Evolutionary conservation across 2,113 vertebrate species (phyloP).

Genomic region (Merops nubicus): DNA sequence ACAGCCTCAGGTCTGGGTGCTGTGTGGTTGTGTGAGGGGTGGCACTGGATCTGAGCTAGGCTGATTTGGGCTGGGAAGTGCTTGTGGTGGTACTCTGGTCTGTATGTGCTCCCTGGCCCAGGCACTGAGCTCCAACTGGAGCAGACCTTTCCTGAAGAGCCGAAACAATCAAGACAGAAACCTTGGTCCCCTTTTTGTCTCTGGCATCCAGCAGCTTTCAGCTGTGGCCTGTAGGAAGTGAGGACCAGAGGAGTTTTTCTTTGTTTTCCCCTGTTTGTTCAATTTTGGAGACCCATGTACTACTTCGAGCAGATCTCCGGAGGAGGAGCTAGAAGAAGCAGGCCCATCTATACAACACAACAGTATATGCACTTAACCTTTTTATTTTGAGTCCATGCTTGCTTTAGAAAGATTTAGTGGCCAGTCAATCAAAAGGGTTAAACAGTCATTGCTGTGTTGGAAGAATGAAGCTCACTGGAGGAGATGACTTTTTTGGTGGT

Average conservation of each 20-base stretch:
- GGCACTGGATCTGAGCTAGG: neutral
- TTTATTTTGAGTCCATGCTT: neutral
- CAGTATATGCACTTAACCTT: neutral
- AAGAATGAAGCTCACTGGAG: neutral
- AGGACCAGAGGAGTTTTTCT: neutral
- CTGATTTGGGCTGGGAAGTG: neutral
- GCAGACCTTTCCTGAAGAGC: neutral
- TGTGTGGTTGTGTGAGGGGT: fast-evolving
- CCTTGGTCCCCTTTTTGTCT: neutral
- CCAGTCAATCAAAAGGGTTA: neutral
- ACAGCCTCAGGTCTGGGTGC: neutral
- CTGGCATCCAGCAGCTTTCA: neutral
- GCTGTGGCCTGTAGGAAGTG: neutral
- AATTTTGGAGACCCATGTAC: neutral
- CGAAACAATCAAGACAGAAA: neutral
- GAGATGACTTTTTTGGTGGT: neutral
- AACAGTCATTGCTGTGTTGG: neutral
- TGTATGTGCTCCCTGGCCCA: neutral
- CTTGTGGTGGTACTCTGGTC: neutral
- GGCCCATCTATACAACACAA: neutral
- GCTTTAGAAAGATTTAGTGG: neutral
- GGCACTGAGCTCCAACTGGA: neutral
- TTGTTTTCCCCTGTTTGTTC: neutral
- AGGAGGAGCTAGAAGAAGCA: neutral
- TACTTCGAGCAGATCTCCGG: neutral